Evolutionary conservation across 2,113 vertebrate genomes (phyloP).

Genomic region (Bujurquina vittata): DNA sequence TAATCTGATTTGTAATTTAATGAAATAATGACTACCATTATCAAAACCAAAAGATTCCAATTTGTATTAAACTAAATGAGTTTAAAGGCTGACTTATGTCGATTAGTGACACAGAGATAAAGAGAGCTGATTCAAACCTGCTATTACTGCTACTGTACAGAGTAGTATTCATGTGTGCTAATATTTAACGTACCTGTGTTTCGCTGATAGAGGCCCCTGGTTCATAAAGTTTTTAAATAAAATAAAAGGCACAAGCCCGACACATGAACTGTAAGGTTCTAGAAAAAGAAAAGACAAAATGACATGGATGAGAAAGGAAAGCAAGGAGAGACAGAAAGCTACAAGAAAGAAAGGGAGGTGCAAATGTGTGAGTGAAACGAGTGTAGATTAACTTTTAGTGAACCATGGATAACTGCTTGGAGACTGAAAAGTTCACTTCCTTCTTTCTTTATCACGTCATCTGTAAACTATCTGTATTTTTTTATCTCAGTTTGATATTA

Average conservation of each 20-base stretch:
- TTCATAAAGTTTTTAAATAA: neutral
- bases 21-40: no score
- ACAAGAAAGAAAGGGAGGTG: constrained; percentile 11
- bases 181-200: constrained; percentile 6
- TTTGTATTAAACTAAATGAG: no score
- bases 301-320: neutral
- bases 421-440: constrained; percentile 52
- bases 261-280: no score
- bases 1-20: no score
- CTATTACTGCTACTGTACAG: no score
- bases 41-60: no score
- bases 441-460: constrained; percentile 72
- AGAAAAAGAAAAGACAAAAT: neutral
- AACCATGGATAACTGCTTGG: neutral
- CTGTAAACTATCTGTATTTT: neutral
- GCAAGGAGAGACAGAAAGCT: neutral
- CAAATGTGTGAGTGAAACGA: no score
- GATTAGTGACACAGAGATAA: neutral
- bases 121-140: neutral
- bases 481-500: no score
- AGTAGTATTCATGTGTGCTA: no score
- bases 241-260: neutral
- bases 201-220: neutral
- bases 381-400: constrained; percentile 30
- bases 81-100: neutral